These are phyloP conservation scores for Takifugu rubripes DNA, from an alignment of 2,797 vertebrate genomes.

Conservation along the genomic window DNA sequence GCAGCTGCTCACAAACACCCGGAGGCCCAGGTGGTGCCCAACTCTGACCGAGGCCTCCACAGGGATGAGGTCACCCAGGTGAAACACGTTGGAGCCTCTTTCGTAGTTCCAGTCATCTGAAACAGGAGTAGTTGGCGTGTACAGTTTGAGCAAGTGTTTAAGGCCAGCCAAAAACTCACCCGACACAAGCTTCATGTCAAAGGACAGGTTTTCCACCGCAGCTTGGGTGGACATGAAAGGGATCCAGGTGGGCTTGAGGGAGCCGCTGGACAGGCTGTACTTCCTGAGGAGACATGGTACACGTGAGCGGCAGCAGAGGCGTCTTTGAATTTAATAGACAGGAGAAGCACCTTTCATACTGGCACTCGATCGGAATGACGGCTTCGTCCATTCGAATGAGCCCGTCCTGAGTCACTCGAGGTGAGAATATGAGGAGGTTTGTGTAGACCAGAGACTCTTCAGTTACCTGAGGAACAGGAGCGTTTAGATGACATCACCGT, in stretches of 20 bases:
- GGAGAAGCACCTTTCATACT: constrained; percentile 61
- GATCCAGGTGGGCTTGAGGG: constrained; percentile 69
- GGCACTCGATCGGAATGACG: constrained; percentile 71
- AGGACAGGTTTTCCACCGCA: constrained; percentile 49
- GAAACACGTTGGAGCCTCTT: constrained; percentile 54
- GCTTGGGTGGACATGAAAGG: constrained; percentile 53
- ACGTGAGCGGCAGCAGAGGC: rapidly evolving
- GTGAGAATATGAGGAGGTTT: constrained; percentile 70
- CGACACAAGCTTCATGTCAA: constrained; percentile 68
- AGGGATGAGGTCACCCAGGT: constrained; percentile 63
- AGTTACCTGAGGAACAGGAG: constrained; percentile 55
- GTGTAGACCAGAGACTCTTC: constrained; percentile 66
- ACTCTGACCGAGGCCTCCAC: constrained; percentile 66
- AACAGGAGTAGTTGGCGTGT: not conserved
- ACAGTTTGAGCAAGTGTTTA: not conserved
- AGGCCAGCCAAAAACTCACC: constrained; percentile 36
- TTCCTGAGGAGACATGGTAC: constrained; percentile 42
- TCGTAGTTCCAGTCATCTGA: constrained; percentile 66
- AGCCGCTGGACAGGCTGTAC: constrained; percentile 64
- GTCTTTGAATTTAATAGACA: not conserved
- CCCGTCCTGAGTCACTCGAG: constrained; percentile 43
- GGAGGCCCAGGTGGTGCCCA: constrained; percentile 58
- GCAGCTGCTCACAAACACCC: constrained; percentile 71
- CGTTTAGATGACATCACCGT: not conserved
- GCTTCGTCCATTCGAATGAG: constrained; percentile 69